Conservation (phyloP, 2,888 invertebrate genomes). For the Prenolepis imparis region DNA sequence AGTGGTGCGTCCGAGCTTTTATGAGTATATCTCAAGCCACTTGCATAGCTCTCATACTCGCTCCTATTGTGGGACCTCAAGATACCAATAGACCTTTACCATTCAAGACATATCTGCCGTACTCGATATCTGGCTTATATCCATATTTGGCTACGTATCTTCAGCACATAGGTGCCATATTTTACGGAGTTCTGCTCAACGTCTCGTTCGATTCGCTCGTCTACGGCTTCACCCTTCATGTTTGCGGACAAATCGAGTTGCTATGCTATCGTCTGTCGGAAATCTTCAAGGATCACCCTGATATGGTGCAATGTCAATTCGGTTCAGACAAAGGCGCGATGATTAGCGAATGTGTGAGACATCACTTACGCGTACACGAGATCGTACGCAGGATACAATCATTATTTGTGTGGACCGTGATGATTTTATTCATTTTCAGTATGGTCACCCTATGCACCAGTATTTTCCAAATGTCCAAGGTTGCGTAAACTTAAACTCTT, state of each 20-base stretch:
- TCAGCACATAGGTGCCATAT: conserved; percentile 40
- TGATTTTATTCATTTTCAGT: conserved; percentile 68
- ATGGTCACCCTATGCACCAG: conserved; percentile 73
- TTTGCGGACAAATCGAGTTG: conserved; percentile 70
- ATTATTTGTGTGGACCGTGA: conserved; percentile 65
- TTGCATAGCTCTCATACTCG: conserved; percentile 38
- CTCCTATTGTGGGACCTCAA: conserved; percentile 45
- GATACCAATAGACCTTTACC: conserved; percentile 46
- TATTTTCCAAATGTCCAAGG: conserved; percentile 70
- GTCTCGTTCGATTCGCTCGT: conserved; percentile 69
- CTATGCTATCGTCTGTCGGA: conserved; percentile 62
- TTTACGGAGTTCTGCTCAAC: conserved; percentile 57
- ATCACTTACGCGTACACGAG: conserved; percentile 59
- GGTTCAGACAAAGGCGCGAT: not conserved
- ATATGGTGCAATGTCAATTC: not conserved
- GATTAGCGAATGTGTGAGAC: conserved; percentile 47
- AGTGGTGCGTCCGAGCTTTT: conserved; percentile 52
- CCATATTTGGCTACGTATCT: conserved; percentile 54
- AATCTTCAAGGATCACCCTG: conserved; percentile 6
- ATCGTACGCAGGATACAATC: conserved; percentile 63
- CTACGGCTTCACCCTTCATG: conserved; percentile 66
- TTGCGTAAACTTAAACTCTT: conserved; percentile 29
- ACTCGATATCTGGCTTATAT: conserved; percentile 30
- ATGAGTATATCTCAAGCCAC: conserved; percentile 56
- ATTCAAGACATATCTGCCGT: conserved; percentile 52